Evolutionary conservation across 1,140 invertebrate species (phyloP), one percentile per base, ranked within the genome.

Genomic region (Ptiloglossa arizonensis): DNA sequence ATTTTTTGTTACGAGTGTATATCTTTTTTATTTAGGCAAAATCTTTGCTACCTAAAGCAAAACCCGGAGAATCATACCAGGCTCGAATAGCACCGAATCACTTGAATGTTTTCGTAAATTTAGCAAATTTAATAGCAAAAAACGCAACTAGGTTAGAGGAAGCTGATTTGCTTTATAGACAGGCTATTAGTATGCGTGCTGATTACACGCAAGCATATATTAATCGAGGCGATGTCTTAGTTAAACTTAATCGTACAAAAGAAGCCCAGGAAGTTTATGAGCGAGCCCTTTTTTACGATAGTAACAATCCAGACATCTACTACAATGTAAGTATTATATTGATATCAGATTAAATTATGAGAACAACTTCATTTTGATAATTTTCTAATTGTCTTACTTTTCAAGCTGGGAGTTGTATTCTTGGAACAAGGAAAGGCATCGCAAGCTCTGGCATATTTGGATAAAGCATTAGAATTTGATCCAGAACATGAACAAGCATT

Each of bases 181-280:
- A 98, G 88, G 98, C 98, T 0, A 99, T 99, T 76, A 98, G 97
- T 87, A 99, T 99, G 98, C 94, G 98, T 81, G 96, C 98, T 17
- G 98, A 99, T 93, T 99, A 99, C 91, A 98, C 98, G 0, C 97
- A 99, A 91, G 98, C 98, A 6, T 99, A 99, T 88, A 99, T 99
- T 82, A 99, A 99, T 93, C 95, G 98, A 64, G 98, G 98, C 0
- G 98, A 99, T 93, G 97, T 99, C 90, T 94, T 99, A 56, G 97
- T 99, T 88, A 99, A 98, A 93, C 93, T 99, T 86, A 98, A 98
- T 93, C 95, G 97, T 79, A 98, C 97, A 5, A 96, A 97, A 88
- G 98, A 99, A 92, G 98, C 98, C 0, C 96, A 98, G 90, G 96
- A 98, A 89, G 97, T 98, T 29, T 99, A 99, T 89, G 97, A 98